phyloP scores from a whole-genome alignment of 2,797 vertebrate genomes.

The Orestias chungarensis region DNA sequence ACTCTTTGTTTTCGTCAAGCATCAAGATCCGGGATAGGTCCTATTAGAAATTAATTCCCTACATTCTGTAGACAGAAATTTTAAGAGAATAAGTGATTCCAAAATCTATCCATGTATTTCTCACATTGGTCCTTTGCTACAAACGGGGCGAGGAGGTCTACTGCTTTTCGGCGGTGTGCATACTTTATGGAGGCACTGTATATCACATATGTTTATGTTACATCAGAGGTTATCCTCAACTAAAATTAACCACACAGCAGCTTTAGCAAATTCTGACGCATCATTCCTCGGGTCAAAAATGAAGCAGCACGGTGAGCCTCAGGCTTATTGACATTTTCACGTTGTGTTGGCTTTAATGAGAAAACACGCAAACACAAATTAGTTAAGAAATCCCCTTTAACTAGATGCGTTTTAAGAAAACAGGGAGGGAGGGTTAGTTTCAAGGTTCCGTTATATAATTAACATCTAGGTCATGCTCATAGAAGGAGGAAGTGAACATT shows the following conservation, averaged over 20 bases:
- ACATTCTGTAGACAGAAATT: not conserved
- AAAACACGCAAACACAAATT: slow-evolving; percentile 22
- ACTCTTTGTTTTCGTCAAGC: not conserved
- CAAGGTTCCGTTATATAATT: not conserved
- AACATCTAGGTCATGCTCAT: not conserved
- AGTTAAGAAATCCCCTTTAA: slow-evolving; percentile 12
- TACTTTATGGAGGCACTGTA: not conserved
- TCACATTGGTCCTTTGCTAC: not conserved
- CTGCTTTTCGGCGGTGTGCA: not conserved
- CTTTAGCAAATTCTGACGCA: slow-evolving; percentile 25
- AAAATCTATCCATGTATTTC: not conserved
- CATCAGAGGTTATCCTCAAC: not conserved
- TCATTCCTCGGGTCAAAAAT: slow-evolving; percentile 16
- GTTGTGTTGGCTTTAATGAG: slow-evolving; percentile 14
- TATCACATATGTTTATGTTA: not conserved
- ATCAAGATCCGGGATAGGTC: not conserved
- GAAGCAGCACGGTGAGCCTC: slow-evolving; percentile 18
- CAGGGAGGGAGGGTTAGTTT: not conserved
- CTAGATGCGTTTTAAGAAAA: slow-evolving; percentile 5
- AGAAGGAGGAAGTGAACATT: not conserved
- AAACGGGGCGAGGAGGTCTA: not conserved
- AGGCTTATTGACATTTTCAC: slow-evolving; percentile 53
- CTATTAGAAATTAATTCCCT: too few relatives aligned
- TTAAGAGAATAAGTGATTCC: not conserved
- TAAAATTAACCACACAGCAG: not conserved